Percentiles rank a stretch among this genome's conserved stretches.
Evolutionary conservation across 2,113 vertebrate genomes (phyloP).

Genomic region (Oncorhynchus mykiss): DNA sequence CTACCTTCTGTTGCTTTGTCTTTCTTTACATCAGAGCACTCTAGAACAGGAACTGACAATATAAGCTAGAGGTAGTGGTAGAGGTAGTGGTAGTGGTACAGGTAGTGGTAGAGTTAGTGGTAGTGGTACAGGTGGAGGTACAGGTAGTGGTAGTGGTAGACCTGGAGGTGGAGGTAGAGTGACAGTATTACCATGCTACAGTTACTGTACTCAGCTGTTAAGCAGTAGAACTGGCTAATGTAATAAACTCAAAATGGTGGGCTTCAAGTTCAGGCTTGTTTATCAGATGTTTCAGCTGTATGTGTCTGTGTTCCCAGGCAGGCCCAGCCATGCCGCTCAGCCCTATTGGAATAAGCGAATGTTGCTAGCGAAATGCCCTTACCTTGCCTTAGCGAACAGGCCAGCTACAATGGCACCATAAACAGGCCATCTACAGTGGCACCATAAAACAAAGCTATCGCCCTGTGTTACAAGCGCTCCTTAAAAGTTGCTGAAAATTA

Average conservation of each 20-base stretch:
- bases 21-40: conserved; percentile 16
- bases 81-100: not conserved
- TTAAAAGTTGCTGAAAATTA: too few relatives aligned
- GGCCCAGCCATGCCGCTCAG: conserved; percentile 14
- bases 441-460: too few relatives aligned
- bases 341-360: not conserved
- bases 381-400: not conserved
- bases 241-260: not conserved
- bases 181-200: conserved; percentile 5
- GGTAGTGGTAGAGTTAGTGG: too few relatives aligned
- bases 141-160: too few relatives aligned
- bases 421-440: too few relatives aligned
- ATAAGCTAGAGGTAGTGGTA: conserved; percentile 11
- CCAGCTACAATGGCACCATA: too few relatives aligned
- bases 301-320: not conserved
- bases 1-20: not conserved
- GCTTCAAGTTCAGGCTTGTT: conserved; percentile 55
- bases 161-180: too few relatives aligned
- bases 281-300: conserved; percentile 34
- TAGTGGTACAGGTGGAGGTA: not conserved
- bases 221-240: not conserved
- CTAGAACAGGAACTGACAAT: conserved; percentile 43
- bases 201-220: not conserved
- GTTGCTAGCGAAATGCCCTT: not conserved
- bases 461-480: too few relatives aligned